Conservation (phyloP, 2,113 vertebrate species). For the Ammospiza nelsoni region DNA sequence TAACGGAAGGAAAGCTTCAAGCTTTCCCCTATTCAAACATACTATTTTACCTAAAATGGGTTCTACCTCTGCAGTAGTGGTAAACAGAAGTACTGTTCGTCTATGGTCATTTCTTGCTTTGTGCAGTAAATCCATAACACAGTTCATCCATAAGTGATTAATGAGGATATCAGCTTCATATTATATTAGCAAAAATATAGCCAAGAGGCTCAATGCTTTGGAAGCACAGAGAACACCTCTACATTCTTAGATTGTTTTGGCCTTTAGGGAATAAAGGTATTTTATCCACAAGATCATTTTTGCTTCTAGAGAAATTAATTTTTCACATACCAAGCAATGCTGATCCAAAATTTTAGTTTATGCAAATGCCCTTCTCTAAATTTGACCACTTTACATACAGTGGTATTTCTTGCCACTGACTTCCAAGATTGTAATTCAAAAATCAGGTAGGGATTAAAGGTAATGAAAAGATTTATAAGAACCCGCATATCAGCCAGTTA, state of each 20-base stretch:
- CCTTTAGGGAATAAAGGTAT: neutral
- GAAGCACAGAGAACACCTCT: neutral
- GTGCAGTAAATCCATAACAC: neutral
- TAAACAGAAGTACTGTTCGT: neutral
- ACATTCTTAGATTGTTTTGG: neutral
- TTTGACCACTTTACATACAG: neutral
- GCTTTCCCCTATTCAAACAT: neutral
- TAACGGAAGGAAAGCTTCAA: neutral
- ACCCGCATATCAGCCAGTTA: neutral
- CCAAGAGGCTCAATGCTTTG: neutral
- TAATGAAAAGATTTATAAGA: neutral
- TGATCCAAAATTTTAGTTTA: neutral
- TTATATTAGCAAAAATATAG: neutral
- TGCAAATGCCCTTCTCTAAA: neutral
- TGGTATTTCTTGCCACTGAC: neutral
- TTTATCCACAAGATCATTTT: neutral
- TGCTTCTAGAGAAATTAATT: neutral
- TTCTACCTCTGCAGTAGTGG: neutral
- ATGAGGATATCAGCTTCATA: neutral
- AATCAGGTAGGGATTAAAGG: neutral
- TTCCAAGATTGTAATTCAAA: conserved; percentile 1
- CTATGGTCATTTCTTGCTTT: neutral
- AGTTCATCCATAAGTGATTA: neutral
- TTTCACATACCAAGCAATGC: neutral
- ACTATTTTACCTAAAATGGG: neutral